phyloP scores from a whole-genome alignment of 2,888 invertebrate species.

The Eilema caniola region DNA sequence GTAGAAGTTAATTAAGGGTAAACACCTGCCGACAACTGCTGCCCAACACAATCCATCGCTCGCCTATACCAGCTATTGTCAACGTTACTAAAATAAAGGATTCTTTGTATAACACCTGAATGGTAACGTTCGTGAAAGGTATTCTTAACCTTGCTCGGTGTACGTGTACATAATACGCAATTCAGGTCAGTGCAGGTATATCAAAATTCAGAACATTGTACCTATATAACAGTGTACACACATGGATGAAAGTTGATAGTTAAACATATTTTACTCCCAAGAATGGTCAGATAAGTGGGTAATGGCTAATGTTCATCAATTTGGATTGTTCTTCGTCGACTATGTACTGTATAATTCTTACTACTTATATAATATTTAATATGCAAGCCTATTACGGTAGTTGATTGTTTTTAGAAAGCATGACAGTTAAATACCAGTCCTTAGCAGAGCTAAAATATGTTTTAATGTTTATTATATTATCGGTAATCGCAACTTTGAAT shows the following conservation, averaged over 20 bases:
- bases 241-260: constrained; percentile 60
- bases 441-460: constrained; percentile 45
- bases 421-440: neutral
- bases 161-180: constrained; percentile 63
- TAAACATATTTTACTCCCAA: neutral
- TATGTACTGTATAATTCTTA: constrained; percentile 4
- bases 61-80: constrained; percentile 42
- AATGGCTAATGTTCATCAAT: neutral
- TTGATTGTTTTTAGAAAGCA: constrained; percentile 6
- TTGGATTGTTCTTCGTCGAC: constrained; percentile 1
- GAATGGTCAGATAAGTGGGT: constrained; percentile 1
- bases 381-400: constrained; percentile 7
- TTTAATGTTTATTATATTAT: constrained; percentile 1
- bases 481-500: neutral
- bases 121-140: constrained; percentile 65
- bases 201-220: neutral
- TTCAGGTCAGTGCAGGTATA: constrained; percentile 65
- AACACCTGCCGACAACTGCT: constrained; percentile 47
- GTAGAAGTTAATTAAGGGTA: constrained; percentile 44
- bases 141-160: constrained; percentile 63
- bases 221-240: constrained; percentile 12
- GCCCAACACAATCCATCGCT: constrained; percentile 52
- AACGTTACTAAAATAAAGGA: constrained; percentile 49
- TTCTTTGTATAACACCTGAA: constrained; percentile 47
- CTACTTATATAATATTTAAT: neutral